phyloP scores from a whole-genome alignment of 2,888 invertebrate genomes.

The Pristionchus japonicus region DNA sequence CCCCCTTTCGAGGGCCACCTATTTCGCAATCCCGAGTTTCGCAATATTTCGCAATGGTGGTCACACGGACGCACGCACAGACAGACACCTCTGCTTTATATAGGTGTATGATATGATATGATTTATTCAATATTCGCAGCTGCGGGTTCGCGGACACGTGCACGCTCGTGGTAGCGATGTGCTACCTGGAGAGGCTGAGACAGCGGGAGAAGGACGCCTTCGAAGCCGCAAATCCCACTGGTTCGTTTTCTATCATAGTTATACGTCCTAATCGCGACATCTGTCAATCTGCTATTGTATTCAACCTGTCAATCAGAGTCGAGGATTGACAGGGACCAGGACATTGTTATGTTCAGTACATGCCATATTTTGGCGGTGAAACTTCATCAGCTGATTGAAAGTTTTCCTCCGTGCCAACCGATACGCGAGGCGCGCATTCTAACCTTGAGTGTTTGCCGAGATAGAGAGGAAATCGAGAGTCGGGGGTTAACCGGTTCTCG shows the following conservation, averaged over 20 bases:
- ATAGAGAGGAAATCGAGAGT: neutral
- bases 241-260: too few species aligned
- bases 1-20: too few species aligned
- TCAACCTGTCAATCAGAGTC: too few species aligned
- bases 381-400: neutral
- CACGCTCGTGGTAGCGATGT: constrained; percentile 90
- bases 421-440: neutral
- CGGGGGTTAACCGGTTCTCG: constrained; percentile 13
- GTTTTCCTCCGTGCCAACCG: too few species aligned
- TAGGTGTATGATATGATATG: too few species aligned
- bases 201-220: constrained; percentile 73
- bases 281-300: too few species aligned
- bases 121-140: constrained; percentile 79
- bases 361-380: neutral
- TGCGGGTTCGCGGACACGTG: constrained; percentile 91
- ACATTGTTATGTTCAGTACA: neutral
- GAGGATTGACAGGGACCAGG: neutral
- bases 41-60: too few species aligned
- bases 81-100: too few species aligned
- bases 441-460: constrained; percentile 17
- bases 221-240: constrained; percentile 71
- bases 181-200: constrained; percentile 92
- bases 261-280: too few species aligned
- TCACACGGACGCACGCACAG: too few species aligned
- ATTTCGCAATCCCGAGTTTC: too few species aligned